Evolutionary conservation across 2,797 vertebrate species (phyloP), one percentile per base, ranked within the genome.

Genomic region (Lacerta bilineata): DNA sequence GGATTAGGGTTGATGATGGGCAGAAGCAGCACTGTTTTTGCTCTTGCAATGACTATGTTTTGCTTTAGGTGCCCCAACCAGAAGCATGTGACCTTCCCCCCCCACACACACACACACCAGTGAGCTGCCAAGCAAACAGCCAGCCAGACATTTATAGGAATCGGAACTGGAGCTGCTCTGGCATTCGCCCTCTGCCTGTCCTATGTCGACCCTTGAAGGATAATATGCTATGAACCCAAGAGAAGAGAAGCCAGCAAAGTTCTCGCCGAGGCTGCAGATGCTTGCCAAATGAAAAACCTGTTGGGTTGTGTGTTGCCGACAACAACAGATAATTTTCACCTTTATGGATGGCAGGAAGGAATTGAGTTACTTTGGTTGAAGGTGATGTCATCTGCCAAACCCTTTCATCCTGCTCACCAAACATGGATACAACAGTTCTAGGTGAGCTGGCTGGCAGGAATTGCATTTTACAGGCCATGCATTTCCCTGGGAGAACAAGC

Each of bases 131-230:
- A 77, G 71, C 71, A 88, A 78, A 0, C 0, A 68, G 33, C 82
- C 0, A 15, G 88, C 77, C 15, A 33, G 68, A 8, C 55, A 59
- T 3, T n/a, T 84, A 78, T 5, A 74, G 0, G 0, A 1, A 88
- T 71, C 86, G 78, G 61, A 20, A 82, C 80, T 80, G 75, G 81
- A 90, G 46, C 55, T 61, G 81, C 50, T 89, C 80, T 80, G 86
- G 83, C 80, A 71, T 90, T 85, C 17, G 25, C 46, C 83, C 61
- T 77, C 83, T 88, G 77, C 36, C 64, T 90, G 83, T 71, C 86
- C 83, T 29, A 77, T 6, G 0, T 4, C 91, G 75, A 90, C 7
- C 66, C 5, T 0, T 83, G 25, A 33, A 85, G 68, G 87, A 90
- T 20, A 77, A 68, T 90, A 39, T 64, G 89, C 87, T 55, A 41